Evolutionary conservation across 2,797 vertebrate genomes (phyloP).

Genomic region (Enteromius fasciolatus): DNA sequence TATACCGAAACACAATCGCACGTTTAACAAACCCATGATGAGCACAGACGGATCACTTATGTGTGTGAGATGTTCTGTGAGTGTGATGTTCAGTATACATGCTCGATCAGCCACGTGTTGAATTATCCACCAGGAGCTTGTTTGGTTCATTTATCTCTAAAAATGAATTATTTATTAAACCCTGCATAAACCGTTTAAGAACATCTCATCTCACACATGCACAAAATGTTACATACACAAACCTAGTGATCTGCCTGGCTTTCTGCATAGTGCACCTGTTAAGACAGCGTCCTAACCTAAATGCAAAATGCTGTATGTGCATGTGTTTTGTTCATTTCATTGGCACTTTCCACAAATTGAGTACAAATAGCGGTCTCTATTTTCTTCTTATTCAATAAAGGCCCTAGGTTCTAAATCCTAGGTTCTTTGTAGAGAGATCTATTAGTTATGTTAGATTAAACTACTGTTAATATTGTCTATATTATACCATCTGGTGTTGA

Average conservation of each 20-base stretch:
- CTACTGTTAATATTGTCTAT: too few species aligned
- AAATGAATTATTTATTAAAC: too few species aligned
- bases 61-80: too few species aligned
- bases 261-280: background rate
- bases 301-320: background rate
- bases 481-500: too few species aligned
- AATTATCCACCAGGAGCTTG: background rate
- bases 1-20: background rate
- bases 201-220: background rate
- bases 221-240: too few species aligned
- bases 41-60: slow-evolving; percentile 2
- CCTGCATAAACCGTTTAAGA: background rate
- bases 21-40: background rate
- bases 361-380: background rate
- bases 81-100: background rate
- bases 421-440: background rate
- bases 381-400: too few species aligned
- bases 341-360: background rate
- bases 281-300: background rate
- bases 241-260: background rate
- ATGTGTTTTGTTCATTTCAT: background rate
- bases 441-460: background rate
- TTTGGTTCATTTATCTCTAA: background rate
- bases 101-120: background rate
- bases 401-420: too few species aligned